Conservation (phyloP, 2,113 vertebrate genomes). For the Triplophysa rosa region DNA sequence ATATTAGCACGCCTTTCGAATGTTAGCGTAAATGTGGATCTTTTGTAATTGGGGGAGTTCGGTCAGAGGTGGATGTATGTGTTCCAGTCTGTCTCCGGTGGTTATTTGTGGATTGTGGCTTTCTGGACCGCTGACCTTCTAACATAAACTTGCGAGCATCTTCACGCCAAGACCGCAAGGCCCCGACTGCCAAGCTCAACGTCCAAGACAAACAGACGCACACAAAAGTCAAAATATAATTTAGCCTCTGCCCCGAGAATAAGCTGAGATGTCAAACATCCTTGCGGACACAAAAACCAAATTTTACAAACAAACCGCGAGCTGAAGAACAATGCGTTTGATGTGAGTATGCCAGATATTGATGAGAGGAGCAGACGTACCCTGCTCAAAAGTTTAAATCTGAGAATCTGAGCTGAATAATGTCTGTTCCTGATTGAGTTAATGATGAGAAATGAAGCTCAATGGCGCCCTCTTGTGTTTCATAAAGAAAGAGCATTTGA, state of each 20-base stretch:
- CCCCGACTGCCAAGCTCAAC: constrained; percentile 31
- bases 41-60: constrained; percentile 12
- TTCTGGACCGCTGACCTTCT: constrained; percentile 20
- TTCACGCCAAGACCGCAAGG: constrained; percentile 25
- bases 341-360: not conserved
- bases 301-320: not conserved
- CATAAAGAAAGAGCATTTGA: not conserved
- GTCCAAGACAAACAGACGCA: constrained; percentile 18
- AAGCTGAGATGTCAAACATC: constrained; percentile 29
- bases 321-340: not conserved
- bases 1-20: too few relatives aligned
- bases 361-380: not conserved
- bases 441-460: not conserved
- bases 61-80: constrained; percentile 8
- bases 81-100: constrained; percentile 19
- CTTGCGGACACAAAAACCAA: not conserved
- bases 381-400: not conserved
- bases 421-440: not conserved
- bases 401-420: not conserved
- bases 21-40: not conserved
- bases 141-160: constrained; percentile 32
- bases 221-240: constrained; percentile 28
- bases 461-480: constrained; percentile 34
- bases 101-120: constrained; percentile 28
- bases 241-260: constrained; percentile 21